These are phyloP conservation scores for Dendrocincla tyrannina DNA, from an alignment of 2,797 vertebrate genomes.

Conservation along the genomic window DNA sequence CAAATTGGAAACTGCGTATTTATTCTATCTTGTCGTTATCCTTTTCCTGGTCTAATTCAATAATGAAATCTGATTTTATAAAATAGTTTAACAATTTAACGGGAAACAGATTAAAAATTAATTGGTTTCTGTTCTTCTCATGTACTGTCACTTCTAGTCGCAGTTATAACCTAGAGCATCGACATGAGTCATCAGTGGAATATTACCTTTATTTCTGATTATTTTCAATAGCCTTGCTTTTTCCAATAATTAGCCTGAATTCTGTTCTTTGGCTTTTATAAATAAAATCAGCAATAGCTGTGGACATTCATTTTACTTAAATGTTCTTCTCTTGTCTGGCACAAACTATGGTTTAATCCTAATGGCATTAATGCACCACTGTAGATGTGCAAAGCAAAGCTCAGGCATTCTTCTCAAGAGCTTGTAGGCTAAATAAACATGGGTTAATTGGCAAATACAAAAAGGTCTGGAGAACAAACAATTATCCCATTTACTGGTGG, in stretches of 20 bases:
- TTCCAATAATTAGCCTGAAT: neutral
- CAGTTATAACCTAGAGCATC: neutral
- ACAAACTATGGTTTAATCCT: neutral
- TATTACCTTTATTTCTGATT: neutral
- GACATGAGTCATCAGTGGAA: neutral
- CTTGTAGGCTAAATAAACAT: neutral
- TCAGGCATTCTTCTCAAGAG: neutral
- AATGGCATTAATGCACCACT: neutral
- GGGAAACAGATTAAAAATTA: constrained; percentile 4
- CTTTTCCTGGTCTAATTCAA: neutral
- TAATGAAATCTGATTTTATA: neutral
- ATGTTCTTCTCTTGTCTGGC: neutral
- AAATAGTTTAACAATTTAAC: neutral
- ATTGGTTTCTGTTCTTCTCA: neutral
- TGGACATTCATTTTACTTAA: neutral
- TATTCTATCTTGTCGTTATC: neutral
- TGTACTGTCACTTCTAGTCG: neutral
- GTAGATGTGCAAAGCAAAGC: neutral
- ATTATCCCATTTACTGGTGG: constrained; percentile 29
- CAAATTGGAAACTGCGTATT: neutral
- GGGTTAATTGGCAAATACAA: constrained; percentile 44
- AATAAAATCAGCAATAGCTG: neutral
- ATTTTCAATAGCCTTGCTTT: neutral
- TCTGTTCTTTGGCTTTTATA: neutral
- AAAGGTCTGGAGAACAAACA: constrained; percentile 42